phyloP scores from a whole-genome alignment of 2,797 vertebrate genomes.

The Alcedo atthis region DNA sequence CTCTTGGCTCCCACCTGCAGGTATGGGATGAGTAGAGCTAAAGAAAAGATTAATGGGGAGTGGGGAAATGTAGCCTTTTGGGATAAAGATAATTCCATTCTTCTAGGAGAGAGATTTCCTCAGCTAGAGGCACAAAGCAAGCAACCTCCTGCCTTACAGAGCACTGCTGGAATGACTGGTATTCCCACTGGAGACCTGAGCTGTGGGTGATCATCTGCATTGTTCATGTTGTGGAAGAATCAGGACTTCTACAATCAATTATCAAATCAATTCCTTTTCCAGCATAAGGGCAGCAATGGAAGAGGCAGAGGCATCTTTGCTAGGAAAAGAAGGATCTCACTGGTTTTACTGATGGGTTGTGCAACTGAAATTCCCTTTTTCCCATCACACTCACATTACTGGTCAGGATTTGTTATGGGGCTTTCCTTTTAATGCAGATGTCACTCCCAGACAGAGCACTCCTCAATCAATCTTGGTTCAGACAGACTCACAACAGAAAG shows the following conservation, averaged over 20 bases:
- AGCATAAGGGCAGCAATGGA: background rate
- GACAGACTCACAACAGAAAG: background rate
- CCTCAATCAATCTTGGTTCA: background rate
- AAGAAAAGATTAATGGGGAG: background rate
- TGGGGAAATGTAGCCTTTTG: background rate
- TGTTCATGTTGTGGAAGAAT: background rate
- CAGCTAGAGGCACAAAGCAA: background rate
- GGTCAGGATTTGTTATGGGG: background rate
- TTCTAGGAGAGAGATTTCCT: background rate
- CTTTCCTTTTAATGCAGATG: conserved; percentile 16
- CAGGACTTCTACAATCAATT: background rate
- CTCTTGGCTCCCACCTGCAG: conserved; percentile 64
- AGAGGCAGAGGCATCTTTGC: background rate
- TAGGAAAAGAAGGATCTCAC: background rate
- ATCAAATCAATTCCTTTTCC: background rate
- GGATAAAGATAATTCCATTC: background rate
- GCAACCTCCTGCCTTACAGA: background rate
- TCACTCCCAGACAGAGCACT: background rate
- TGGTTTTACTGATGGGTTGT: background rate
- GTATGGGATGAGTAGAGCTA: conserved; percentile 2
- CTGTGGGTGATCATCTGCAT: background rate
- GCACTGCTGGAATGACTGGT: background rate
- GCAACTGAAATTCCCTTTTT: background rate
- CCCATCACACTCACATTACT: background rate
- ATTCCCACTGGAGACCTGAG: background rate